phyloP scores from a whole-genome alignment of 2,797 vertebrate species.

The Apogon talboti region DNA sequence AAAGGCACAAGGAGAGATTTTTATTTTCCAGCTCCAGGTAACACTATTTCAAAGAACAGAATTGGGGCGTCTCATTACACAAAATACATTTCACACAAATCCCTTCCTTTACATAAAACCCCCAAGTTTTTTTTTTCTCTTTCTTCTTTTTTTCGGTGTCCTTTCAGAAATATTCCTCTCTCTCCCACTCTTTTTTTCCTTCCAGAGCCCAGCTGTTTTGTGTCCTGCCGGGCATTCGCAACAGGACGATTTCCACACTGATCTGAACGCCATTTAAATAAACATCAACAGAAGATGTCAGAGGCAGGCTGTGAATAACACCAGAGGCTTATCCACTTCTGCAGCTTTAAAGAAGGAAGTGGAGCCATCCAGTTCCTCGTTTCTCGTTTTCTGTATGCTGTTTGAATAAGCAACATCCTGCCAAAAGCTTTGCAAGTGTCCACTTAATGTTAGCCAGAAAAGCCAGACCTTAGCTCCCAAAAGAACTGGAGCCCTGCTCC shows the following conservation, averaged over 20 bases:
- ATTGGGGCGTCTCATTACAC: constrained; percentile 67
- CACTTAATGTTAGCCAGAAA: constrained; percentile 49
- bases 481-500: constrained; percentile 25
- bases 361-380: constrained; percentile 63
- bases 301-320: constrained; percentile 73
- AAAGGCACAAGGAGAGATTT: constrained; percentile 47
- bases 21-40: constrained; percentile 71
- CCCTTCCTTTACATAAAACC: constrained; percentile 60
- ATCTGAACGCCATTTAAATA: constrained; percentile 75
- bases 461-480: constrained; percentile 45
- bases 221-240: constrained; percentile 64
- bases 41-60: constrained; percentile 63
- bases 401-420: constrained; percentile 73
- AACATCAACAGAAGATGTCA: constrained; percentile 80
- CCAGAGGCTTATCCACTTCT: constrained; percentile 78
- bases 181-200: constrained; percentile 46
- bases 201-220: constrained; percentile 70
- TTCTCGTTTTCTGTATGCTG: constrained; percentile 47
- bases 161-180: constrained; percentile 36
- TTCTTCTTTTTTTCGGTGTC: constrained; percentile 23
- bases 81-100: constrained; percentile 68
- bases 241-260: constrained; percentile 69
- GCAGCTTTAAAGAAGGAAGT: constrained; percentile 65
- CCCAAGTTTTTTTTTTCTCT: constrained; percentile 36
- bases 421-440: constrained; percentile 49